Conservation (phyloP, 2,888 invertebrate genomes). For the Eurois occulta region DNA sequence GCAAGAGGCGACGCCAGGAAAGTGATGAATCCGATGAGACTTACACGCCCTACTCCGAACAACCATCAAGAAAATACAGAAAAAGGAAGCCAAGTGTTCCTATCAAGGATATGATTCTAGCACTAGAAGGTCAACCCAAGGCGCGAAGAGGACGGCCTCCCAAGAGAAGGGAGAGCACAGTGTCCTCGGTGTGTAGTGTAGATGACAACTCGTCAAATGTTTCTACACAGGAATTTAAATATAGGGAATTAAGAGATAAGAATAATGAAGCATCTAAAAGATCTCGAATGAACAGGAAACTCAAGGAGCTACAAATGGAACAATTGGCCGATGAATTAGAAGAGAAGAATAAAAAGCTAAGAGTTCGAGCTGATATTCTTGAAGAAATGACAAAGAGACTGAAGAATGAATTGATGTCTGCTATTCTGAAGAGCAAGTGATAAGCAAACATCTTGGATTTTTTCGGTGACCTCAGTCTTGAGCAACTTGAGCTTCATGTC, state of each 20-base stretch:
- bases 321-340: slow-evolving; percentile 90
- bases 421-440: slow-evolving; percentile 90
- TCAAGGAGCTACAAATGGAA: slow-evolving; percentile 90
- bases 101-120: slow-evolving; percentile 85
- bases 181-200: slow-evolving; percentile 85
- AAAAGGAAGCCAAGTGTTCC: slow-evolving; percentile 83
- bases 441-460: slow-evolving; percentile 46
- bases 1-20: slow-evolving; percentile 76
- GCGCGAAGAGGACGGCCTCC: slow-evolving; percentile 90
- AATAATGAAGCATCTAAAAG: slow-evolving; percentile 95
- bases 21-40: slow-evolving; percentile 88
- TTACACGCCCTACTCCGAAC: slow-evolving; percentile 83
- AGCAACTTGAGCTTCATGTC: slow-evolving; percentile 72
- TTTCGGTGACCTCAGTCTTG: slow-evolving; percentile 59
- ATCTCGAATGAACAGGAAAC: slow-evolving; percentile 93
- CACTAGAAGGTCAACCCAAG: slow-evolving; percentile 84
- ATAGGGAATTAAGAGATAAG: slow-evolving; percentile 93
- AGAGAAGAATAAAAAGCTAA: slow-evolving; percentile 91
- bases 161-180: slow-evolving; percentile 86
- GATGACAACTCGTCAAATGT: slow-evolving; percentile 83
- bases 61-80: slow-evolving; percentile 79
- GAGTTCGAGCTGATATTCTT: slow-evolving; percentile 92
- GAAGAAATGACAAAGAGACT: slow-evolving; percentile 92
- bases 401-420: slow-evolving; percentile 92
- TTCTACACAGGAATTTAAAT: slow-evolving; percentile 88